Base-by-base conservation (phyloP, 2,797 vertebrate species). In the Sparus aurata region DNA sequence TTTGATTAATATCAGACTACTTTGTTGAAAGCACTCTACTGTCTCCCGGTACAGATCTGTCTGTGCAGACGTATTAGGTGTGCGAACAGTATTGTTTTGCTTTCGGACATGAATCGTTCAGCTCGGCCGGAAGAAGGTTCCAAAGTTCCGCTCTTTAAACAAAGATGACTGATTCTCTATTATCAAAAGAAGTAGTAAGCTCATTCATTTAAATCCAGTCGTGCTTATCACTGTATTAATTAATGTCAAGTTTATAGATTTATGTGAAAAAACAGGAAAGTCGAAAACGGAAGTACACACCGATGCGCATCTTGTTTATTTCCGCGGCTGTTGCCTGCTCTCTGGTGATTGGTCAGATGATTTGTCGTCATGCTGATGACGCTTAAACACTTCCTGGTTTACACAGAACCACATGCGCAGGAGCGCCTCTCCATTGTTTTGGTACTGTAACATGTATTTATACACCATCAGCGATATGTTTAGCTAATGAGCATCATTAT, bases 311-410 rank as follows among this genome's bases (percentile, higher is more conserved):
- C 74, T 80, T 74, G 58, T 13, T 55, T 0, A 0, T 1, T 45
- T 49, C 0, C 2, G 2, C 0, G 1, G 10, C 1, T 45, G 12
- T 61, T 1, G 18, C 6, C 2, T 38, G 0, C 20, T 89, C 81
- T 80, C 79, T 69, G 78, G 1, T 69, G 60, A 54, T 82, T 84
- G 76, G 84, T 85, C 88, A 83, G 41, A 3, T 71, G 74, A 22
- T 17, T 0, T 0, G 16, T 22, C 68, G 15, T 69, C 62, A 55
- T 13, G 13, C 34, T 0, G 16, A 0, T 58, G 64, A 84, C 34
- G 70, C 52, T 1, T 0, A 22, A 65, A 27, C 22, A 73, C 85
- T 92, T 92, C 89, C 90, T 66, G 77, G 62, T 88, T 68, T 13
- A 45, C 0, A 0, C 1, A 0, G 22, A 15, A 12, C 1, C n/a